Base-by-base conservation (phyloP, 2,888 invertebrate species). In the Tortrix viridana region DNA sequence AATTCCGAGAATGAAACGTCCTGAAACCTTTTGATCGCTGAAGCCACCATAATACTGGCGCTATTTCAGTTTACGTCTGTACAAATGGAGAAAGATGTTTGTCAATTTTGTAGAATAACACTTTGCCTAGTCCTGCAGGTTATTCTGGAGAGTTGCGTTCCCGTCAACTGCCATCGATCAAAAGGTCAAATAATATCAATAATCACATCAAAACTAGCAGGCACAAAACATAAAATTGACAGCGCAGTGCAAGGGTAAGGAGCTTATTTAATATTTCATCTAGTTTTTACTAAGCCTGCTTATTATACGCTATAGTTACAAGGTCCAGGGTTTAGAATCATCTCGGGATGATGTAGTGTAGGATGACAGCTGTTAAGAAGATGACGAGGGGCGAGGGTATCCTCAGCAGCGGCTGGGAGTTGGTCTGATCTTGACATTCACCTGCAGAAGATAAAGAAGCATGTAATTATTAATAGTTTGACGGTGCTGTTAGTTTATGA, bases 341-440 rank as follows among this genome's bases (percentile, higher is more conserved):
- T 87, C 91, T 92, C 66, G 85, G 86, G 79, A 86, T 87, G 65
- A 88, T 80, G 75, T 80, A 82, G 66, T 83, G 82, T 9, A 79
- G 66, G 47, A 88, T 73, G 59, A 79, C 70, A 22, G 82, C 66
- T 56, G 76, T 71, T 56, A 82, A 66, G 67, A 70, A 76, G 61
- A 83, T 62, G 22, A 80, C 69, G 60, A 77, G 71, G 5, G 76
- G 73, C 14, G 82, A 73, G 18, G 83, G 74, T 80, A 83, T 76
- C 70, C 81, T 77, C 48, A 75, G 70, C n/a, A 74, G 69, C 14
- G 83, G 77, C 66, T 88, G 85, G 49, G 75, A 73, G 75, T 78
- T 90, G 49, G 87, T 83, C 66, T 85, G 82, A 69, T 90, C 91
- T 82, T 89, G 93, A 85, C 95, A 95, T 83, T 95, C 94, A 73